phyloP scores from a whole-genome alignment of 1,140 invertebrate species.

The Hestina assimilis region DNA sequence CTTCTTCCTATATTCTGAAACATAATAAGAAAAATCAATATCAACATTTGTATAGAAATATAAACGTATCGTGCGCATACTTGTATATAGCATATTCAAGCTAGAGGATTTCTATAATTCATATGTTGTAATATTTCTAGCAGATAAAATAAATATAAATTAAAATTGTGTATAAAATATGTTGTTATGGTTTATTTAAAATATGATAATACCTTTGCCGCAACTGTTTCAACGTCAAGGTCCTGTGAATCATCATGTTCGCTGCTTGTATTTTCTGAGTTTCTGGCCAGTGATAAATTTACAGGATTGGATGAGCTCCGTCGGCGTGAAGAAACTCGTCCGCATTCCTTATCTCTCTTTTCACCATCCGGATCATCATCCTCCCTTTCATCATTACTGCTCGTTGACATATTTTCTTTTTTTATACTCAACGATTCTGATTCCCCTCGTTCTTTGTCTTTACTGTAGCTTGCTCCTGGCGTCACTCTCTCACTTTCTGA shows the following conservation, averaged over 20 bases:
- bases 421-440: constrained; percentile 70
- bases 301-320: constrained; percentile 83
- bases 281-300: constrained; percentile 80
- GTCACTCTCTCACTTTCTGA: constrained; percentile 73
- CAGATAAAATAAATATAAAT: background rate
- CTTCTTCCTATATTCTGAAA: constrained; percentile 67
- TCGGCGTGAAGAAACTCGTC: constrained; percentile 78
- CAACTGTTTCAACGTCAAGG: constrained; percentile 73
- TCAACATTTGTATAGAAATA: no score
- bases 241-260: constrained; percentile 74
- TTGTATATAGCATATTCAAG: no score
- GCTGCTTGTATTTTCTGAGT: constrained; percentile 65
- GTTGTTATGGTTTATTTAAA: no score
- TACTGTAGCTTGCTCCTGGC: constrained; percentile 70
- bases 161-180: background rate
- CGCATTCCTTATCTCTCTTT: constrained; percentile 76
- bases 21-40: constrained; percentile 25
- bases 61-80: no score
- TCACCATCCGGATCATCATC: constrained; percentile 79
- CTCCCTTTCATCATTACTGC: constrained; percentile 77
- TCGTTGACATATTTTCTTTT: constrained; percentile 76
- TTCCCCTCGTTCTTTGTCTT: constrained; percentile 60
- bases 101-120: no score
- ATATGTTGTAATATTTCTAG: no score
- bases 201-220: constrained; percentile 61